A percentile compares a stretch with the other conserved stretches of the same genome.
Conservation (phyloP, 2,113 vertebrate genomes). For the Cepphus grylle region DNA sequence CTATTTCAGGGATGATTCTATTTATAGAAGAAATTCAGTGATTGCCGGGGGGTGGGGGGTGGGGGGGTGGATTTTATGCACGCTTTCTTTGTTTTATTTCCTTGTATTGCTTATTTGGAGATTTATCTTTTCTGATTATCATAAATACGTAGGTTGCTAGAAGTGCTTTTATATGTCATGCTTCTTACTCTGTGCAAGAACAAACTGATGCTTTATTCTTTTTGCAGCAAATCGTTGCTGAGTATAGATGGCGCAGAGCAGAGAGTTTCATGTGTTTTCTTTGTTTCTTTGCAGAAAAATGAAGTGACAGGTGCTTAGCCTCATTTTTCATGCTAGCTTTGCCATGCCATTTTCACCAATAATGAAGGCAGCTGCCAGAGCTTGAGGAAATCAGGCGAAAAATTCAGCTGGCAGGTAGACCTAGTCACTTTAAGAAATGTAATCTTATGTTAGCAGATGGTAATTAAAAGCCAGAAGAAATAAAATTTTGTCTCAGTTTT, state of each 20-base stretch:
- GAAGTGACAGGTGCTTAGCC: constrained; percentile 68
- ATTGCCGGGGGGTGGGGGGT: not conserved
- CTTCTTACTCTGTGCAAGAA: not conserved
- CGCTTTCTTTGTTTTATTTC: not conserved
- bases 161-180: constrained; percentile 1
- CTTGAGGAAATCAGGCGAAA: constrained; percentile 64
- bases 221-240: constrained; percentile 29
- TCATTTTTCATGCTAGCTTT: constrained; percentile 68
- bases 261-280: constrained; percentile 35
- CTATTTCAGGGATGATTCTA: not conserved
- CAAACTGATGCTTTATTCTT: constrained; percentile 4
- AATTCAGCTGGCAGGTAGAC: constrained; percentile 71
- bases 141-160: constrained; percentile 1
- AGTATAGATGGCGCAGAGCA: constrained; percentile 24
- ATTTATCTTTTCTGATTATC: constrained; percentile 21
- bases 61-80: not conserved
- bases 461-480: constrained; percentile 74
- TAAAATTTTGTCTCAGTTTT: constrained; percentile 69
- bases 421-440: constrained; percentile 67
- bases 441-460: constrained; percentile 72
- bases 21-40: not conserved
- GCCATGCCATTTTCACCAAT: constrained; percentile 62
- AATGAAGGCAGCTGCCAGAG: constrained; percentile 69
- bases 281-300: constrained; percentile 63
- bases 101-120: not conserved